Evolutionary conservation across 2,888 invertebrate species (phyloP), one percentile per base, ranked within the genome.

Genomic region (Catotricha subobsoleta): DNA sequence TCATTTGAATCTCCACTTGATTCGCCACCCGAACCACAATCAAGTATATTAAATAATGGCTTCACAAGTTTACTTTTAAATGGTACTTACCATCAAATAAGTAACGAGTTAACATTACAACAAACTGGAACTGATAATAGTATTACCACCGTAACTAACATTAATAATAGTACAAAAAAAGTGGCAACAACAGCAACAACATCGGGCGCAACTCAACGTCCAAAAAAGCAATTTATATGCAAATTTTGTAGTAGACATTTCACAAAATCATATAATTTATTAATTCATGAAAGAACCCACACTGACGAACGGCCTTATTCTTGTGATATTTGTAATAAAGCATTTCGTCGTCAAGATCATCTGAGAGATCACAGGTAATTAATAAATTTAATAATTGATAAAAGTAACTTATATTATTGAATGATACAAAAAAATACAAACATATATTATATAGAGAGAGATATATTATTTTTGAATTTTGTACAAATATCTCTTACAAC

Each of bases 171-270:
- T 41, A 39, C 40, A 45, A 49, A 31, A 65, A 42, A 42, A 39
- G 3, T 31, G 25, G 4, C 15, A 10, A 15, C 39, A 10, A 16
- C 67, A 20, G 64, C 33, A n/a, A n/a, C 38, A 29, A 18, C 31
- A 4, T 25, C 35, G 18, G 25, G 9, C 12, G 16, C 31, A 2
- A 33, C 19, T 12, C 40, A 31, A 33, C 69, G 94, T 47, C 91
- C 92, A 15, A 94, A 94, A 62, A 95, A 95, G 60, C 92, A 97
- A 64, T 97, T 94, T 64, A 95, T 97, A 57, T 97, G 97, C 67
- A 90, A 91, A 67, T 97, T 87, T 65, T 97, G 97, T 61, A 86
- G 87, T 60, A 75, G 97, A 15, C 91, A 95, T 59, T 97, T 97
- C 64, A 95, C 95, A 45, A 97, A 97, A 66, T 90, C 90, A 16